Conservation (phyloP, 1,140 invertebrate genomes). For the Drosophila eugracilis region DNA sequence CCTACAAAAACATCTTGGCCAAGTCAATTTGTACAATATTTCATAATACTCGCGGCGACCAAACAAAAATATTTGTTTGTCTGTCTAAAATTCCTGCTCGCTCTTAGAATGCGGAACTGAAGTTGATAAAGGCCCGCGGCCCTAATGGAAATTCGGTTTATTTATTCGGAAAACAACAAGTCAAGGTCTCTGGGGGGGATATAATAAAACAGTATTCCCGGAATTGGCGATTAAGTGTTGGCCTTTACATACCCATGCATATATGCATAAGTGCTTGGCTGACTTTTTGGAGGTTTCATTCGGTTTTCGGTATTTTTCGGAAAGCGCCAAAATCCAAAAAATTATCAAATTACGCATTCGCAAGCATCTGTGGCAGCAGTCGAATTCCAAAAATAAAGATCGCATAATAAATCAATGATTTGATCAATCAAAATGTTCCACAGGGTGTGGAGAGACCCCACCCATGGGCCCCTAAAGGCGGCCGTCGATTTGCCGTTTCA, state of each 20-base stretch:
- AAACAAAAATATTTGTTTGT: constrained; percentile 41
- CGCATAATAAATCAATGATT: constrained; percentile 60
- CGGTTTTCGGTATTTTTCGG: constrained; percentile 12
- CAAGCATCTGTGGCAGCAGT: constrained; percentile 4
- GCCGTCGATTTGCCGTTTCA: constrained; percentile 53
- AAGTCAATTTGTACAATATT: constrained; percentile 37
- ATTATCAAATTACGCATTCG: constrained; percentile 59
- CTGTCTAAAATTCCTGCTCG: constrained; percentile 14
- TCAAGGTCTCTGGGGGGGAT: constrained; percentile 24
- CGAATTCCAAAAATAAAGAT: constrained; percentile 46
- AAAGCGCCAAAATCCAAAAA: constrained; percentile 7
- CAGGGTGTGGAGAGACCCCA: constrained; percentile 32
- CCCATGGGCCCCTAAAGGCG: neutral
- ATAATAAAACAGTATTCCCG: constrained; percentile 25
- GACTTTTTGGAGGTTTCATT: constrained; percentile 16
- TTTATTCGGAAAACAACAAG: constrained; percentile 18
- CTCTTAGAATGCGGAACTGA: constrained; percentile 23
- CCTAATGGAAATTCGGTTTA: constrained; percentile 37
- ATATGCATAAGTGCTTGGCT: constrained; percentile 29
- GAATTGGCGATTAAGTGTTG: constrained; percentile 17
- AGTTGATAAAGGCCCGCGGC: constrained; percentile 37
- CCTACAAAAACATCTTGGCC: constrained; percentile 35
- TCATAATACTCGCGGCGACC: constrained; percentile 31
- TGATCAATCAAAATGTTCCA: constrained; percentile 50
- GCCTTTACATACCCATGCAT: constrained; percentile 4